A percentile compares a stretch with the other conserved stretches of the same genome.
phyloP scores from a whole-genome alignment of 2,113 vertebrate genomes.

The Ptychochromis oligacanthus region DNA sequence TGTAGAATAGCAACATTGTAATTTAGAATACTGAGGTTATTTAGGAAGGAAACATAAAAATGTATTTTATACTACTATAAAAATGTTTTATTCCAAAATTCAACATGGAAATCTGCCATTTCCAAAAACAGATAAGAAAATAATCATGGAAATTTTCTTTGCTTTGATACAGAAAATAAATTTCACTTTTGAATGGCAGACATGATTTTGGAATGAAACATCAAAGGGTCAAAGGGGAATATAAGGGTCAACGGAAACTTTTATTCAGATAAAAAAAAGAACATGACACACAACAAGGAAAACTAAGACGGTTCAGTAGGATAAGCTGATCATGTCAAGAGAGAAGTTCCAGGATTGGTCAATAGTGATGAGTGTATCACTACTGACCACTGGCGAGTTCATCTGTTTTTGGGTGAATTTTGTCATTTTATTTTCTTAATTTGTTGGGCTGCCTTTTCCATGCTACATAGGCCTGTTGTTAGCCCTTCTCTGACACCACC shows the following conservation, averaged over 20 bases:
- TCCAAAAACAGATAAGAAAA: not conserved
- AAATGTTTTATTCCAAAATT: conserved; percentile 26
- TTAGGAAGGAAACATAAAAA: not conserved
- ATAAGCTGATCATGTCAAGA: not conserved
- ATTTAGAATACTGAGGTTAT: not conserved
- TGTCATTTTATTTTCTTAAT: not conserved
- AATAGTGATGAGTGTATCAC: not conserved
- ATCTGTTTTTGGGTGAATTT: not conserved
- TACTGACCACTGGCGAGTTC: not conserved
- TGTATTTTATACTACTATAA: not conserved
- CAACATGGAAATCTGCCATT: not conserved
- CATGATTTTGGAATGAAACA: conserved; percentile 24
- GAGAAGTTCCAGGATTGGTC: rapidly evolving
- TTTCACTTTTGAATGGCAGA: not conserved
- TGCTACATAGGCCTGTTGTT: not conserved
- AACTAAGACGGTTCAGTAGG: not conserved
- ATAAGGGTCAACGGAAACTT: not conserved
- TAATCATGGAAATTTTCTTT: not conserved
- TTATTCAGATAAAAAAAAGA: not conserved
- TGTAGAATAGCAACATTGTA: conserved; percentile 50
- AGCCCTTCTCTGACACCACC: not conserved
- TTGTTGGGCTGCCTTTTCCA: not conserved
- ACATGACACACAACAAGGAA: not conserved
- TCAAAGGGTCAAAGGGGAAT: not conserved
- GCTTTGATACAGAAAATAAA: not conserved